Percentiles rank a stretch among this genome's conserved stretches.
Conservation (phyloP, 2,113 vertebrate genomes). For the Glaucidium brasilianum region DNA sequence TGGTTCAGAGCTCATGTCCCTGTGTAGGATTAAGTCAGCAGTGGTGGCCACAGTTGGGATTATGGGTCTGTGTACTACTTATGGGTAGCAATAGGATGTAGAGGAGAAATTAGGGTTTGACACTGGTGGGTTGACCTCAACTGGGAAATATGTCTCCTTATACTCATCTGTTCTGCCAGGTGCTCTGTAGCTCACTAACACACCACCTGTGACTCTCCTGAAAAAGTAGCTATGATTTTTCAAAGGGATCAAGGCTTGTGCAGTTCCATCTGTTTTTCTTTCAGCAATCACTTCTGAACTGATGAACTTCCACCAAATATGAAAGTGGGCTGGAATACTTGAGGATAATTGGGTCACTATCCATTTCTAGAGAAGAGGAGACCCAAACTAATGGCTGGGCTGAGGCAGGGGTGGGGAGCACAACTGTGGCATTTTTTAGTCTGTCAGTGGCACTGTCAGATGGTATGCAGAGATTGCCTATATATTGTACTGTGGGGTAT, state of each 20-base stretch:
- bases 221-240: background rate
- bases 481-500: background rate
- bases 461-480: background rate
- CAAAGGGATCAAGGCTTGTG: background rate
- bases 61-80: background rate
- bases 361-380: background rate
- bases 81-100: background rate
- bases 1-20: background rate
- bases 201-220: background rate
- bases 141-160: background rate
- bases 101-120: background rate
- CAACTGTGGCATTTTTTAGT: background rate
- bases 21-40: fast-evolving
- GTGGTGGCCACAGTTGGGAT: background rate
- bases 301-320: background rate
- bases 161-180: background rate
- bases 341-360: background rate
- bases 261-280: background rate
- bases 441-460: background rate
- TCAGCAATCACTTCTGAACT: background rate
- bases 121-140: background rate
- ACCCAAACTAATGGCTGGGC: background rate
- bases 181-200: background rate
- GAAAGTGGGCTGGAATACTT: background rate
- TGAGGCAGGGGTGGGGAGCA: background rate